A percentile compares a stretch with the other conserved stretches of the same genome.
Evolutionary conservation across 2,113 vertebrate species (phyloP).

Genomic region (Rhinogobius similis): DNA sequence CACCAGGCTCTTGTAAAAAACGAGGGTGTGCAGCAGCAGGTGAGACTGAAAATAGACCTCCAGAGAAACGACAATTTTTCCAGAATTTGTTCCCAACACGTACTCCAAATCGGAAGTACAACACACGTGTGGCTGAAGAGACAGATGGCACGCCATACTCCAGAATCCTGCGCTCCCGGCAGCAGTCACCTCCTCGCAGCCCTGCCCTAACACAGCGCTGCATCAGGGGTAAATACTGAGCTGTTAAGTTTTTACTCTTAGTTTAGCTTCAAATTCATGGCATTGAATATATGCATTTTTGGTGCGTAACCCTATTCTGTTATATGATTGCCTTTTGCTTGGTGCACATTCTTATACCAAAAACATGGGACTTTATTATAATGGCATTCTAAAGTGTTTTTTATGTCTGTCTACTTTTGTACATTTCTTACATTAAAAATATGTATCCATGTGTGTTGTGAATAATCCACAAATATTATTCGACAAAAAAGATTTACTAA

Average conservation of each 20-base stretch:
- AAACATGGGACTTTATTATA: neutral
- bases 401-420: neutral
- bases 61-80: slow-evolving; percentile 85
- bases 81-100: slow-evolving; percentile 75
- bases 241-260: neutral
- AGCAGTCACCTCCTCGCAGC: slow-evolving; percentile 72
- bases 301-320: neutral
- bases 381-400: neutral
- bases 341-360: neutral
- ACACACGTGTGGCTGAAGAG: slow-evolving; percentile 43
- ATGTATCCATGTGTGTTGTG: neutral
- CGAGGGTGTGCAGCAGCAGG: slow-evolving; percentile 70
- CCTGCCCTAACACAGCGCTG: slow-evolving; percentile 67
- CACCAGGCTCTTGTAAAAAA: slow-evolving; percentile 80
- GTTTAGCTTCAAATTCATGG: slow-evolving; percentile 26
- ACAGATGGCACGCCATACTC: slow-evolving; percentile 74
- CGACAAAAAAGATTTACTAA: neutral
- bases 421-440: neutral
- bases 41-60: slow-evolving; percentile 84
- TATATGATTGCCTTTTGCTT: neutral
- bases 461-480: neutral
- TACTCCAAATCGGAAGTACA: slow-evolving; percentile 62
- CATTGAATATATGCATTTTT: neutral
- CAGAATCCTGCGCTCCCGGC: slow-evolving; percentile 79
- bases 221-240: slow-evolving; percentile 70